Evolutionary conservation across 2,113 vertebrate species (phyloP), one percentile per base, ranked within the genome.

Genomic region (Lonchura striata): DNA sequence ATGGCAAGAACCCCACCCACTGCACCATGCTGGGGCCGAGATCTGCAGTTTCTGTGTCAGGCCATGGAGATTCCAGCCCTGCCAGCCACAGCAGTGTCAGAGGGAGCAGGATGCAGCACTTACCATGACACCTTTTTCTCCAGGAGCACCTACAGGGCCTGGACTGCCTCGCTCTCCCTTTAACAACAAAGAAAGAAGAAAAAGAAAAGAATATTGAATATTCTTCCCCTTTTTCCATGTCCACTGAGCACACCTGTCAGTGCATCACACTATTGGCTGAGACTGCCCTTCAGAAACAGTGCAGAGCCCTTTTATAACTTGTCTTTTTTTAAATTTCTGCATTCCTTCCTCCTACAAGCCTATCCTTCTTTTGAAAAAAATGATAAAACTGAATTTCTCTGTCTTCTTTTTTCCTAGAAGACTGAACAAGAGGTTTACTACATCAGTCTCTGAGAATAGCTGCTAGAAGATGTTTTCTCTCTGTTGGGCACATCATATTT

Each of bases 81-180:
- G 74, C 54, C 49, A 50, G 35, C 11, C 49, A 35, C 54, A 19
- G 10, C 23, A 46, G 44, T 13, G 35, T 42, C 39, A 60, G 30
- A 49, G 44, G 59, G 15, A 16, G 3, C 28, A 72, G 64, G 25
- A 21, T 0, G 2, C 33, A 74, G 27, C 54, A 52, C 98, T 98
- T 98, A 99, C 99, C 98, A 86, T 96, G 50, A 98, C 94, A 49
- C 99, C 99, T 82, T 99, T 99, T 95, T 99, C 99, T 78, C 99
- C 99, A 52, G 98, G 97, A 84, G 98, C 98, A 79, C 99, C 99
- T 46, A 98, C 78, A 86, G 99, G 98, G 69, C 99, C 99, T 59
- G 98, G 97, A 93, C 97, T 99, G 86, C 99, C 99, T 86, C 99
- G 97, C 16, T 99, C 99, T 75, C 99, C 99, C 99, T 99, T 97